phyloP scores from a whole-genome alignment of 2,113 vertebrate genomes.

The Anolis sagrei region DNA sequence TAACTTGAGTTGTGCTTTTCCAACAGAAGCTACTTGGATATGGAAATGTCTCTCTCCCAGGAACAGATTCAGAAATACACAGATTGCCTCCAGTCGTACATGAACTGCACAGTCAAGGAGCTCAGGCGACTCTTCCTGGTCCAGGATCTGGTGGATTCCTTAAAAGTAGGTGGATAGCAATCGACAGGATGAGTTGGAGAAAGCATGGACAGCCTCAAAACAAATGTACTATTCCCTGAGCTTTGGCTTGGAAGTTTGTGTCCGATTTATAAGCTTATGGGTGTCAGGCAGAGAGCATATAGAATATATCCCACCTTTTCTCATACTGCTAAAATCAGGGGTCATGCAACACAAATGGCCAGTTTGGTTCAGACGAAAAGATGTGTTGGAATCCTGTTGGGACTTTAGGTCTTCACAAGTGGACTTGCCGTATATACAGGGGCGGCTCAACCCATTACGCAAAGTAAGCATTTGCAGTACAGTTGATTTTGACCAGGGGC shows the following conservation, averaged over 20 bases:
- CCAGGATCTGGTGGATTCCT: conserved; percentile 96
- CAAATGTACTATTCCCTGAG: conserved; percentile 29
- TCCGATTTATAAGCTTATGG: neutral
- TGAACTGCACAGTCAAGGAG: conserved; percentile 94
- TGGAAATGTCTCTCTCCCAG: conserved; percentile 94
- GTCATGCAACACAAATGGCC: too few species aligned
- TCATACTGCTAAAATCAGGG: neutral
- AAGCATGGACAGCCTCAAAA: conserved; percentile 17
- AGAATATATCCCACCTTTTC: neutral
- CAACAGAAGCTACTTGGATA: conserved; percentile 92
- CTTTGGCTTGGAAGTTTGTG: neutral
- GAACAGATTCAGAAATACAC: conserved; percentile 98
- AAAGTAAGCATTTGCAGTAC: too few species aligned
- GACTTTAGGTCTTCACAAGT: too few species aligned
- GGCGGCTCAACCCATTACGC: too few species aligned
- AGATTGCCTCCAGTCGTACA: conserved; percentile 91
- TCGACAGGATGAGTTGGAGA: conserved; percentile 39
- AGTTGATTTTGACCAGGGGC: too few species aligned
- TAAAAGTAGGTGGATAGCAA: conserved; percentile 85
- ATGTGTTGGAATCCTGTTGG: neutral
- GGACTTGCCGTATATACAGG: too few species aligned
- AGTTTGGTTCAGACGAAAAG: neutral
- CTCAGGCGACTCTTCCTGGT: conserved; percentile 97
- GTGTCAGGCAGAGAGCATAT: neutral
- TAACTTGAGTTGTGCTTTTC: conserved; percentile 42